Evolutionary conservation across 1,140 invertebrate genomes (phyloP).

Genomic region (Aphaenogaster rudis): DNA sequence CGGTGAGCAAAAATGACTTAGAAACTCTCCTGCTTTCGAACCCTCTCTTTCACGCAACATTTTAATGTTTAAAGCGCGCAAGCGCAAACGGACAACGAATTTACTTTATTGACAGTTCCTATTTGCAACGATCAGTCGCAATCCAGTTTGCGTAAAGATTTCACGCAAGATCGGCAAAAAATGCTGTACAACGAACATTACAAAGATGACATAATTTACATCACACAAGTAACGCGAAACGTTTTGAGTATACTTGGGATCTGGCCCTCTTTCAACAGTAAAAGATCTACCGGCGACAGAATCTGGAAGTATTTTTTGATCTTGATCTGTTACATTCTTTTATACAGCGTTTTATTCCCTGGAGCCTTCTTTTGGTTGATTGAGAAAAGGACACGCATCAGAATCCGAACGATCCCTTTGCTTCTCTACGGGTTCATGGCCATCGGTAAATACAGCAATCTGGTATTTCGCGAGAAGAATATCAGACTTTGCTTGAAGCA

Average conservation of each 20-base stretch:
- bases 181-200: conserved; percentile 15
- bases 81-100: neutral
- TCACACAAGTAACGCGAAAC: conserved; percentile 12
- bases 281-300: neutral
- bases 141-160: neutral
- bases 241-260: conserved; percentile 27
- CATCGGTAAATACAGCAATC: conserved; percentile 72
- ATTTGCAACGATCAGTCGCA: conserved; percentile 12
- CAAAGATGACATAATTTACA: conserved; percentile 29
- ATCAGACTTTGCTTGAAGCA: conserved; percentile 76
- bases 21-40: neutral
- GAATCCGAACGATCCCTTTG: conserved; percentile 67
- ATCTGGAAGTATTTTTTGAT: neutral
- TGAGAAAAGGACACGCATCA: conserved; percentile 1
- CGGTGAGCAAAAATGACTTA: conserved; percentile 7
- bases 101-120: neutral
- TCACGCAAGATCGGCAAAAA: neutral
- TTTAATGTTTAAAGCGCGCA: conserved; percentile 37
- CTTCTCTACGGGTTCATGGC: conserved; percentile 76
- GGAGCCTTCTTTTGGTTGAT: neutral
- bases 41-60: neutral
- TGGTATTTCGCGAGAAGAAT: conserved; percentile 66
- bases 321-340: neutral
- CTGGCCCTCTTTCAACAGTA: conserved; percentile 26
- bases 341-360: conserved; percentile 34